Conservation (phyloP, 2,888 invertebrate species). For the Chirona hameri region DNA sequence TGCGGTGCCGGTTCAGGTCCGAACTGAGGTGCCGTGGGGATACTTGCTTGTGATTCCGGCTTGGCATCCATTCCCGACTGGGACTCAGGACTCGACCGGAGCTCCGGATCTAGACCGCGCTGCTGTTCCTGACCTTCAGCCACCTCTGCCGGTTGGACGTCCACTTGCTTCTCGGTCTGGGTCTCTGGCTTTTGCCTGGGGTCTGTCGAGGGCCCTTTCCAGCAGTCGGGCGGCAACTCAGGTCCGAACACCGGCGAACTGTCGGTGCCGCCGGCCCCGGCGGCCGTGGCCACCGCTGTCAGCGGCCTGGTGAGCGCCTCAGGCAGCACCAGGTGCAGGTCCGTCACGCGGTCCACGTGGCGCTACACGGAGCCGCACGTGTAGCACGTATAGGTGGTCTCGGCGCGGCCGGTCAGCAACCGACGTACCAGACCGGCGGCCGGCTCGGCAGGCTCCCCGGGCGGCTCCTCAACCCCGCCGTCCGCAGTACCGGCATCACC, state of each 20-base stretch:
- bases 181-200: too few relatives aligned
- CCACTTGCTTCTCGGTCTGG: too few relatives aligned
- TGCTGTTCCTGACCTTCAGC: too few relatives aligned
- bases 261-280: too few relatives aligned
- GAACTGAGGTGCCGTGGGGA: background rate
- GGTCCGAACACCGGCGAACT: too few relatives aligned
- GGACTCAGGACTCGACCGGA: too few relatives aligned
- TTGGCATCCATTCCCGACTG: background rate
- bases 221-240: too few relatives aligned
- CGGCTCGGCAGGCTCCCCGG: slow-evolving; percentile 29
- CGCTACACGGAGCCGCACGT: slow-evolving; percentile 68
- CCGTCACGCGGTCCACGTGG: slow-evolving; percentile 73
- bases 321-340: slow-evolving; percentile 55
- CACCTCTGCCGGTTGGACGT: too few relatives aligned
- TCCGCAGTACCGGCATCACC: too few relatives aligned
- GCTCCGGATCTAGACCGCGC: background rate
- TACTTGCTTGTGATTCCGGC: background rate
- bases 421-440: slow-evolving; percentile 58
- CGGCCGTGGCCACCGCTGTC: too few relatives aligned
- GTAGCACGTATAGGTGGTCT: slow-evolving; percentile 69
- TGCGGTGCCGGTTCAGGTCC: background rate
- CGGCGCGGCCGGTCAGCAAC: slow-evolving; percentile 71
- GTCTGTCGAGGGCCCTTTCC: too few relatives aligned
- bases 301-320: background rate
- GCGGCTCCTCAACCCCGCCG: too few relatives aligned